Percentiles rank a stretch among this genome's conserved stretches.
Conservation (phyloP, 2,888 invertebrate species). For the Caenorhabditis macrosperma region DNA sequence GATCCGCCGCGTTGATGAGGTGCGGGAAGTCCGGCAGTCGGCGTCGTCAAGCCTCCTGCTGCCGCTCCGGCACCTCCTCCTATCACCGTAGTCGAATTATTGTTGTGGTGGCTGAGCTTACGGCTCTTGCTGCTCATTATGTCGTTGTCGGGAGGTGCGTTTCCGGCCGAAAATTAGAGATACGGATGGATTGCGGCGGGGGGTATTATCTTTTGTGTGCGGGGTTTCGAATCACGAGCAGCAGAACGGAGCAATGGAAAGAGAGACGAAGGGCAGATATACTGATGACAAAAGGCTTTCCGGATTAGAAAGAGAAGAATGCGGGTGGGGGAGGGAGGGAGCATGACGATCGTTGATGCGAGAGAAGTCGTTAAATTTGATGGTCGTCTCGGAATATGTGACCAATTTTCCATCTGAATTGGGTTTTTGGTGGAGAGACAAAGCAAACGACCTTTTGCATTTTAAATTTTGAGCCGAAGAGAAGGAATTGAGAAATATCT, state of each 20-base stretch:
- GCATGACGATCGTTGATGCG: neutral
- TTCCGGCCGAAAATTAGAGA: slow-evolving; percentile 5
- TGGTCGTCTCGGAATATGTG: neutral
- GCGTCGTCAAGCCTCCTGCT: slow-evolving; percentile 17
- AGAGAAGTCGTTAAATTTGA: neutral
- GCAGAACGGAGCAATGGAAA: neutral
- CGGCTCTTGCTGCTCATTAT: slow-evolving; percentile 60
- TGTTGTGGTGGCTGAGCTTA: slow-evolving; percentile 44
- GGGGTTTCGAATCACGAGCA: neutral
- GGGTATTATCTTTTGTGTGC: neutral
- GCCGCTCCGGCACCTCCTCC: slow-evolving; percentile 24
- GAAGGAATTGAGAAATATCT: neutral
- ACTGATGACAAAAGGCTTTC: neutral
- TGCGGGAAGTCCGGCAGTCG: slow-evolving; percentile 16
- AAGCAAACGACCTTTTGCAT: neutral
- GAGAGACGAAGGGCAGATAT: no score
- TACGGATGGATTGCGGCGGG: neutral
- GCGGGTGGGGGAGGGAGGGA: no score
- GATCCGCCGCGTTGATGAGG: slow-evolving; percentile 50
- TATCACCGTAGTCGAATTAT: slow-evolving; percentile 35
- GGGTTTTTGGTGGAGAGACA: neutral
- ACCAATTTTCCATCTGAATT: neutral
- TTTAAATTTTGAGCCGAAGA: neutral
- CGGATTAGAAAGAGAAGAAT: neutral
- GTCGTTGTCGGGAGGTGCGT: neutral